These are phyloP conservation scores for Sebastes alutus DNA, from an alignment of 2,797 vertebrate species.

Conservation along the genomic window DNA sequence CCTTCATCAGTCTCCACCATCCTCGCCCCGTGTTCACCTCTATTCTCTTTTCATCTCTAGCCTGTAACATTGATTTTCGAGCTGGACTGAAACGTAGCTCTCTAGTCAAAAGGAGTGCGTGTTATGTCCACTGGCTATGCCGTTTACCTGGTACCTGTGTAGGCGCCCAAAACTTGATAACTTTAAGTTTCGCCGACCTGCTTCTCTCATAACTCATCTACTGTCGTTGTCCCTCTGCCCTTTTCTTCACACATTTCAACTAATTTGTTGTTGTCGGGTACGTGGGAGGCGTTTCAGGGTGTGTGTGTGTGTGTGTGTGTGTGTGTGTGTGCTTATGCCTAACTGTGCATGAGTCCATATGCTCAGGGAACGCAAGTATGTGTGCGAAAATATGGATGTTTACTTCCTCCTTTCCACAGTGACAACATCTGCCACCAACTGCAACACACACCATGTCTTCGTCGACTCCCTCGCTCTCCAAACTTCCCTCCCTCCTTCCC, in stretches of 20 bases:
- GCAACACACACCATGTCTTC: conserved; percentile 32
- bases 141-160: conserved; percentile 27
- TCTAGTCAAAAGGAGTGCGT: conserved; percentile 29
- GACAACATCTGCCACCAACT: conserved; percentile 64
- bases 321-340: neutral
- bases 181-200: conserved; percentile 17
- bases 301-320: neutral
- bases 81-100: conserved; percentile 9
- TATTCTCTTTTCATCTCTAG: conserved; percentile 43
- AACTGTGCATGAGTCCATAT: conserved; percentile 36
- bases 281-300: neutral
- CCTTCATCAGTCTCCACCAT: conserved; percentile 47
- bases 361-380: conserved; percentile 16
- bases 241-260: conserved; percentile 10
- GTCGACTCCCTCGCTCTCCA: neutral
- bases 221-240: conserved; percentile 8
- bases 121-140: conserved; percentile 25
- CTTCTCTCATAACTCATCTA: conserved; percentile 11
- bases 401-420: conserved; percentile 41
- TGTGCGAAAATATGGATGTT: conserved; percentile 38
- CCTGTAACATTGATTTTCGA: conserved; percentile 34
- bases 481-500: neutral
- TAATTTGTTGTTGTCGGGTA: conserved; percentile 16
- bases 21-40: conserved; percentile 41
- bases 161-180: neutral